Evolutionary conservation across 2,113 vertebrate species (phyloP).

Genomic region (Rallus limicola): DNA sequence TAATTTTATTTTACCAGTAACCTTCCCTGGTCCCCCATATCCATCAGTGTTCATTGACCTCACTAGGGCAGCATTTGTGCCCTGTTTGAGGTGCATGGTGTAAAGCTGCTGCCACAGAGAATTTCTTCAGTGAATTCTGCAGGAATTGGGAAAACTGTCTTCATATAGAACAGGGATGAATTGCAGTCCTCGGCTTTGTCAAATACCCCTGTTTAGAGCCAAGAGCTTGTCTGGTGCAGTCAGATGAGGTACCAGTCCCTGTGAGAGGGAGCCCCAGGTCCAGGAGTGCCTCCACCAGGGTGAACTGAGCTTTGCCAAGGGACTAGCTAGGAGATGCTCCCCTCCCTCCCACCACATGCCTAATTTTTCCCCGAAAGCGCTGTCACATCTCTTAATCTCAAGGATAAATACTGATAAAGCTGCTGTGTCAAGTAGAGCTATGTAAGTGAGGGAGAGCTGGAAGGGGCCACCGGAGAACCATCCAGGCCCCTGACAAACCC

Average conservation of each 20-base stretch:
- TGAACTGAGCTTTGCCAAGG: not conserved
- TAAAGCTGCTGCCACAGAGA: not conserved
- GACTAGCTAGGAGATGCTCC: not conserved
- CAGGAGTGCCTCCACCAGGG: not conserved
- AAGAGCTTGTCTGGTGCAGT: not conserved
- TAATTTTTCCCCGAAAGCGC: not conserved
- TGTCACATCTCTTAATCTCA: not conserved
- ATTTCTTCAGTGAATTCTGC: not conserved
- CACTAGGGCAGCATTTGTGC: not conserved
- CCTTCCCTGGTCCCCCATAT: not conserved
- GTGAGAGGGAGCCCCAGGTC: not conserved
- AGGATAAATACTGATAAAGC: conserved; percentile 29
- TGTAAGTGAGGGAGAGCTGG: not conserved
- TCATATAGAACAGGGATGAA: not conserved
- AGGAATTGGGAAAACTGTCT: not conserved
- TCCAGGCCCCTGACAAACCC: conserved; percentile 76
- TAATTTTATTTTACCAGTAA: not conserved
- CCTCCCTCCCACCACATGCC: not conserved
- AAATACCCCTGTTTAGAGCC: not conserved
- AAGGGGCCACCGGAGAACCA: conserved; percentile 74
- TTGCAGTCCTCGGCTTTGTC: not conserved
- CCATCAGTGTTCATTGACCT: not conserved
- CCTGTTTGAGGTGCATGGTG: not conserved
- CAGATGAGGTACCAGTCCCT: not conserved
- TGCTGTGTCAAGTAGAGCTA: not conserved